Evolutionary conservation across 2,113 vertebrate genomes (phyloP).

Genomic region (Epinephelus moara): DNA sequence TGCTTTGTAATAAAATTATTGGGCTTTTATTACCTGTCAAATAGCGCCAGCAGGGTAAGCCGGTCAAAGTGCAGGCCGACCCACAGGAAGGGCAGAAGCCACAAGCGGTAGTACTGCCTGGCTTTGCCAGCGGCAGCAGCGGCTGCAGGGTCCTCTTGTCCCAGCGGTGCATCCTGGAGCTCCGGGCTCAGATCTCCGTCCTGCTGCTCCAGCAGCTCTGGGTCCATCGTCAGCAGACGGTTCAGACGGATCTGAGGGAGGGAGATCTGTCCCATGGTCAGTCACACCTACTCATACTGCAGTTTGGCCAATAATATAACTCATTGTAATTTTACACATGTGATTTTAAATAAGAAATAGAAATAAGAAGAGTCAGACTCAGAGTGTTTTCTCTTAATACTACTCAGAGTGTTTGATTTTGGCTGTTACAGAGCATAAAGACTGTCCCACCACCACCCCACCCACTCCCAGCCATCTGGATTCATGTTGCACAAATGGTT

Average conservation of each 20-base stretch:
- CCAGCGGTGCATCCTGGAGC: constrained; percentile 90
- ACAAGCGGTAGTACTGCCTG: constrained; percentile 97
- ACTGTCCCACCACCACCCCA: background rate
- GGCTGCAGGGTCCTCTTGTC: constrained; percentile 83
- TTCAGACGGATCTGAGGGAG: constrained; percentile 96
- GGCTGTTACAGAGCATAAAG: background rate
- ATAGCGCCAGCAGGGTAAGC: constrained; percentile 96
- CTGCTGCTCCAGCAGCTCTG: constrained; percentile 95
- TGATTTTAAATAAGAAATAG: background rate
- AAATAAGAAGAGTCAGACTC: background rate
- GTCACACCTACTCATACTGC: background rate
- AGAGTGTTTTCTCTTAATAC: background rate
- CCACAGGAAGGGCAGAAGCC: constrained; percentile 96
- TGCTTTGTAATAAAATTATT: background rate
- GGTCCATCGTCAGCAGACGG: constrained; percentile 95
- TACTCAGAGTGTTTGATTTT: background rate
- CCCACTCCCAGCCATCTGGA: constrained; percentile 30
- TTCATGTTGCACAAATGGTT: constrained; percentile 11
- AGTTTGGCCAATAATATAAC: background rate
- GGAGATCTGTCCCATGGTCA: constrained; percentile 57
- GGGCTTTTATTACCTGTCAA: constrained; percentile 89
- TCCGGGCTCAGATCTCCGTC: constrained; percentile 96
- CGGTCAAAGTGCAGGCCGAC: constrained; percentile 97
- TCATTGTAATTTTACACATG: background rate
- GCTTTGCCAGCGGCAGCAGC: constrained; percentile 86